Evolutionary conservation across 2,888 invertebrate species (phyloP).

Genomic region (Creontiades dilutus): DNA sequence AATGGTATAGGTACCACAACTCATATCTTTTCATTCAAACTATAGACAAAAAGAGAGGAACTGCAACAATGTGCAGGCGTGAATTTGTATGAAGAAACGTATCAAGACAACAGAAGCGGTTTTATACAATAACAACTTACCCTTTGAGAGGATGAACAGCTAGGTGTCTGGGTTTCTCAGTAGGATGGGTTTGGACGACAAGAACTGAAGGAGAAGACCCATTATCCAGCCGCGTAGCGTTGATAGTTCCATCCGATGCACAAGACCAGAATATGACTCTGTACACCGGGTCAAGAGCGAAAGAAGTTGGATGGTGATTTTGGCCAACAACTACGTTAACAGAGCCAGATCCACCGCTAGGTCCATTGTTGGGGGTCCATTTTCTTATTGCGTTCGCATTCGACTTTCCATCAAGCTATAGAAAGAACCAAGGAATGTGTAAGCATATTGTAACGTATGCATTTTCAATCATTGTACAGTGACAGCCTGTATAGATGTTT

Average conservation of each 20-base stretch:
- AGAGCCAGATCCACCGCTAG: constrained; percentile 78
- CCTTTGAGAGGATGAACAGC: constrained; percentile 91
- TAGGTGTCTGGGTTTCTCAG: constrained; percentile 90
- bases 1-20: too few species aligned
- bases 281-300: constrained; percentile 92
- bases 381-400: constrained; percentile 85
- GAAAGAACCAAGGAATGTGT: constrained; percentile 78
- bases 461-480: too few species aligned
- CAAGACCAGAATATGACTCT: constrained; percentile 94
- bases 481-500: too few species aligned
- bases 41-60: too few species aligned
- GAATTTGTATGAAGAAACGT: too few species aligned
- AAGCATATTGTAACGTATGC: too few species aligned
- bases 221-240: constrained; percentile 88
- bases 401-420: constrained; percentile 79
- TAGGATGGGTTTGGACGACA: constrained; percentile 83
- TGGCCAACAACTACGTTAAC: constrained; percentile 82
- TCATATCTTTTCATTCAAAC: too few species aligned
- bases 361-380: constrained; percentile 82
- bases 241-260: constrained; percentile 89
- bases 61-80: too few species aligned
- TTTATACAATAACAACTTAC: constrained; percentile 78
- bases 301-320: constrained; percentile 81
- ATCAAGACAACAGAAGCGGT: too few species aligned
- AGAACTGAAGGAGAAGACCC: constrained; percentile 75